Conservation (phyloP, 53 echinoderm and acorn worm species). For the Arbacia lixula region DNA sequence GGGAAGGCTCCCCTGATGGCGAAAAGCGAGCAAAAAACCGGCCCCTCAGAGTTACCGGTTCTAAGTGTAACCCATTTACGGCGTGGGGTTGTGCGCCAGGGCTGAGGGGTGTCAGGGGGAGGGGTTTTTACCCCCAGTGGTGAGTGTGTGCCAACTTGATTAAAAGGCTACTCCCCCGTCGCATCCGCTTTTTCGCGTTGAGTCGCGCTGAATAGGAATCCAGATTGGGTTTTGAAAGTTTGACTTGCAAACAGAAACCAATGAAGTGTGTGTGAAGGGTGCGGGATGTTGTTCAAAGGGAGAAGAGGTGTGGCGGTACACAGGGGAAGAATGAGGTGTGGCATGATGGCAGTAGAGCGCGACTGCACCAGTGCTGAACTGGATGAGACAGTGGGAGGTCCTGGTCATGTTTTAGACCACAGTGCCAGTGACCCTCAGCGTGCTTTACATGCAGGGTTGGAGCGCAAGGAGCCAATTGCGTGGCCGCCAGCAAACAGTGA, state of each 20-base stretch:
- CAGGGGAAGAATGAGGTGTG: slow-evolving; percentile 9
- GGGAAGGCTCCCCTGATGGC: slow-evolving; percentile 1
- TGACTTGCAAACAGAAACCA: slow-evolving; percentile 10
- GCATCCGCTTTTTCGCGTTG: slow-evolving; percentile 21
- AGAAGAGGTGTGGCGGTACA: slow-evolving; percentile 23
- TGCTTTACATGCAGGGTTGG: slow-evolving; percentile 9
- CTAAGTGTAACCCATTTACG: slow-evolving; percentile 15
- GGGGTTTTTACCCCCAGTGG: slow-evolving; percentile 25
- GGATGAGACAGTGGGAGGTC: slow-evolving; percentile 22
- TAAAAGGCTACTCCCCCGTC: slow-evolving; percentile 9
- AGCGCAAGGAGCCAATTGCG: neutral
- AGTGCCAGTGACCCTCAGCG: slow-evolving; percentile 25
- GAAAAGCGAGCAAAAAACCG: neutral
- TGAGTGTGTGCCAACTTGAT: slow-evolving; percentile 26
- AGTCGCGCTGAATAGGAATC: slow-evolving; percentile 10
- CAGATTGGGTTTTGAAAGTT: slow-evolving; percentile 4
- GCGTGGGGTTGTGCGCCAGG: slow-evolving; percentile 22
- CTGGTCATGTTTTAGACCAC: slow-evolving; percentile 21
- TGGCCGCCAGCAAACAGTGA: slow-evolving; percentile 12
- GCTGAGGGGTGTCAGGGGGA: slow-evolving; percentile 19
- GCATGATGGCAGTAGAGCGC: slow-evolving; percentile 5
- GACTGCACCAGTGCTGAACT: slow-evolving; percentile 16
- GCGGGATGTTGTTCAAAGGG: neutral
- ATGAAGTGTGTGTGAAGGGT: neutral
- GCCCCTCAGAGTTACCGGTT: slow-evolving; percentile 15